These are phyloP conservation scores for Drosophila mettleri DNA, from an alignment of 2,888 invertebrate species.

Conservation along the genomic window DNA sequence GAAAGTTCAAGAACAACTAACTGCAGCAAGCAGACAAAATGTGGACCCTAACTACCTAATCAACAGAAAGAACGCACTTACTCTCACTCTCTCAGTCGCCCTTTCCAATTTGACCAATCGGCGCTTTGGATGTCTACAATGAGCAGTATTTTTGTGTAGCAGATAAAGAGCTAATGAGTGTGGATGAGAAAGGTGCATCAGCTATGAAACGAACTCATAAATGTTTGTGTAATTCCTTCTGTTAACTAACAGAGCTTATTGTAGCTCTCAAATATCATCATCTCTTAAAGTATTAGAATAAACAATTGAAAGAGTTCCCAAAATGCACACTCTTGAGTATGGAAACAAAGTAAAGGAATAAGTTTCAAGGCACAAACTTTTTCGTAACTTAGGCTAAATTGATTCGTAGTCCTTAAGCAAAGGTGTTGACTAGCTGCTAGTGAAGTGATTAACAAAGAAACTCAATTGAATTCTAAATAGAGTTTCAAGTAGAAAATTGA, in stretches of 20 bases:
- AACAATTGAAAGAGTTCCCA: background rate
- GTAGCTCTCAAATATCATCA: too few species aligned
- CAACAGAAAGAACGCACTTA: too few species aligned
- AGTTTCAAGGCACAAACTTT: conserved; percentile 47
- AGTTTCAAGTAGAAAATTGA: conserved; percentile 17
- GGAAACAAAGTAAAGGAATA: conserved; percentile 6
- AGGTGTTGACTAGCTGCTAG: conserved; percentile 65
- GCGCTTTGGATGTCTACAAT: too few species aligned
- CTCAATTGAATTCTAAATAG: conserved; percentile 16
- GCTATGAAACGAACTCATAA: too few species aligned
- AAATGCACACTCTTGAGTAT: background rate
- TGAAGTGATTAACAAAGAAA: conserved; percentile 67
- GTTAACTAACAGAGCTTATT: conserved; percentile 1
- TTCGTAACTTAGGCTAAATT: conserved; percentile 36
- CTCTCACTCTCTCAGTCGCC: background rate
- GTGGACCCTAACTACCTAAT: background rate
- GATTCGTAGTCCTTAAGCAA: conserved; percentile 56
- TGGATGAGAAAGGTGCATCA: background rate
- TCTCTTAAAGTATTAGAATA: background rate
- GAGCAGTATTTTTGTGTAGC: too few species aligned
- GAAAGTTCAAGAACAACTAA: background rate
- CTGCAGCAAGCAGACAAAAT: background rate
- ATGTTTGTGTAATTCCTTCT: background rate
- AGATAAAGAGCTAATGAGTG: background rate
- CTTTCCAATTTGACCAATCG: background rate